Evolutionary conservation across 2,113 vertebrate species (phyloP), one percentile per base, ranked within the genome.

Genomic region (Sinosuthora webbiana): DNA sequence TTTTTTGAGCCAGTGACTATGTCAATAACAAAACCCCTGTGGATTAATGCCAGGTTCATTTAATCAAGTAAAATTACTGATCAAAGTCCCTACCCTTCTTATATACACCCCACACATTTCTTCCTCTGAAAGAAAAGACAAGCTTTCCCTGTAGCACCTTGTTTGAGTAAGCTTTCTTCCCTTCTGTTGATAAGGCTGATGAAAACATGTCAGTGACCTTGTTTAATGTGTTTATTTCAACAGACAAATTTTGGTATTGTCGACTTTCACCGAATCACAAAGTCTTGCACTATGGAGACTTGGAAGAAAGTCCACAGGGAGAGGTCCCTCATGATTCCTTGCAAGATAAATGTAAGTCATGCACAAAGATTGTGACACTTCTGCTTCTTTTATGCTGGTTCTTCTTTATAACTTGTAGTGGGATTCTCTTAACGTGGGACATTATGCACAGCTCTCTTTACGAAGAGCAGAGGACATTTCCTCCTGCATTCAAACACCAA

Each of bases 231-330:
- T 85, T 96, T 92, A 20, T 90, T 93, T 91, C 93, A 62, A 92
- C 97, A 99, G 99, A 99, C 93, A 99, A 99, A 95, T 99, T 99
- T 94, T 99, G 99, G 99, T 99, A 99, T 94, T 99, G 99, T 82
- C 99, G 99, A 30, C 98, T 99, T 76, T 99, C 99, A 19, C 99
- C 99, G 17, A 99, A 99, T 97, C 99, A 99, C 98, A 99, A 99
- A 97, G 99, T 99, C 97, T 98, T 99, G 95, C 99, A 99, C 98
- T 99, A 99, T 15, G 99, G 99, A 85, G 99, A 99, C 93, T 98
- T 99, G 98, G 99, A 99, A 92, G 99, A 99, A 97, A 99, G 98
- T 95, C 99, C 99, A 50, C 99, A 99, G 97, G 99, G 99, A 73
- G 99, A 99, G 93, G 99, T 99, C 45, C 99, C 99, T 59, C 99